Conservation (phyloP, 2,797 vertebrate genomes). For the Gila robusta region DNA sequence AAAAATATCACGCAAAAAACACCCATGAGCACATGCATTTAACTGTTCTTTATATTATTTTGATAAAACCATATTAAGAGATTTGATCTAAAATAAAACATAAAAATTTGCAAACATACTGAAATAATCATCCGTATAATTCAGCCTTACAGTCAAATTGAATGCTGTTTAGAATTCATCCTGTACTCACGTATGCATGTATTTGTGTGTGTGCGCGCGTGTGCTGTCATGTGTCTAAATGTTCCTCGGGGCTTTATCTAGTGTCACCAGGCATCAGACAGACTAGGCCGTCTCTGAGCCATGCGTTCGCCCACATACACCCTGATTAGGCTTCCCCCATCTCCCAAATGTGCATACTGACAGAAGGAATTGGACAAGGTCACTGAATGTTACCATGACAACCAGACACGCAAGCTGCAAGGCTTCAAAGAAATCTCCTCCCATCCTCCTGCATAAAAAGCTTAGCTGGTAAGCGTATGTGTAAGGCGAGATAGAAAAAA, state of each 20-base stretch:
- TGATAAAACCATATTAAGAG: background rate
- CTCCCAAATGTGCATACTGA: conserved; percentile 60
- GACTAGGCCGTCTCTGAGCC: conserved; percentile 52
- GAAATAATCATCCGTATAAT: background rate
- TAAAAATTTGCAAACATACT: background rate
- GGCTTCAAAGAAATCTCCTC: conserved; percentile 55
- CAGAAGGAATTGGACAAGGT: conserved; percentile 64
- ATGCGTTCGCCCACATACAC: conserved; percentile 55
- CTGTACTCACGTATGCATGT: conserved; percentile 14
- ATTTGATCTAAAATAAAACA: background rate
- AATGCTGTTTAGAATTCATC: background rate
- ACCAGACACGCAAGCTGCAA: conserved; percentile 64
- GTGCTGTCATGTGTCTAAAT: conserved; percentile 48
- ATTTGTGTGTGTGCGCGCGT: conserved; percentile 36
- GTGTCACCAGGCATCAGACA: conserved; percentile 63
- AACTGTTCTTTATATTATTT: background rate
- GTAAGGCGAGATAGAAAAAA: conserved; percentile 7
- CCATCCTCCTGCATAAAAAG: conserved; percentile 41
- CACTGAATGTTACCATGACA: conserved; percentile 61
- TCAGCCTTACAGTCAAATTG: background rate
- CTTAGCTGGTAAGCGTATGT: conserved; percentile 51
- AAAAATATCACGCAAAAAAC: background rate
- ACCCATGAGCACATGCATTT: background rate
- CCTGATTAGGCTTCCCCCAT: conserved; percentile 60
- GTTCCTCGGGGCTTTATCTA: conserved; percentile 59